These are phyloP conservation scores for Myrmophylax atrothorax DNA, from an alignment of 2,113 vertebrate species.

Conservation along the genomic window DNA sequence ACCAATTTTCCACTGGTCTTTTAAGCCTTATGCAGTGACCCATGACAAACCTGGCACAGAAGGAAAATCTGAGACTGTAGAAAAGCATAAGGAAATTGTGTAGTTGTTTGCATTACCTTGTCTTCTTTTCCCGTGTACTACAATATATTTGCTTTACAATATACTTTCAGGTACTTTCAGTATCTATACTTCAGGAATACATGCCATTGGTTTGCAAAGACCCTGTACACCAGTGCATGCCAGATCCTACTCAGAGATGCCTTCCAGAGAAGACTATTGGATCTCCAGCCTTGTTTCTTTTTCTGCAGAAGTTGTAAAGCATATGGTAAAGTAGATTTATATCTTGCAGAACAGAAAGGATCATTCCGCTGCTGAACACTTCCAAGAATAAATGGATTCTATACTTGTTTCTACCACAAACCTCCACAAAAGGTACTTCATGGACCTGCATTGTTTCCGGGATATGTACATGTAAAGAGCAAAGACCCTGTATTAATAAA, in stretches of 20 bases:
- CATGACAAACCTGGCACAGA: background rate
- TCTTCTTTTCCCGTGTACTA: background rate
- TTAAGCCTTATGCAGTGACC: background rate
- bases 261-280: background rate
- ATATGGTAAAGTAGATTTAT: background rate
- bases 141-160: background rate
- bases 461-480: background rate
- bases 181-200: background rate
- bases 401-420: constrained; percentile 12
- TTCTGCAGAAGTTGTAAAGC: background rate
- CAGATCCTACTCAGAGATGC: background rate
- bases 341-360: constrained; percentile 8
- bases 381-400: constrained; percentile 25
- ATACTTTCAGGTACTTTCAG: background rate
- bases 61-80: background rate
- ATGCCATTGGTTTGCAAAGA: background rate
- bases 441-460: background rate
- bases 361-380: background rate
- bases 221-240: background rate
- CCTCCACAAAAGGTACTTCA: constrained; percentile 10
- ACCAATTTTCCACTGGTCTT: background rate
- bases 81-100: background rate
- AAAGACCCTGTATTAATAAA: background rate
- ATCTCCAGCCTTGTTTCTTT: background rate
- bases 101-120: background rate